A percentile compares a stretch with the other conserved stretches of the same genome.
Conservation (phyloP, 1,140 invertebrate species). For the Pectinophora gossypiella region DNA sequence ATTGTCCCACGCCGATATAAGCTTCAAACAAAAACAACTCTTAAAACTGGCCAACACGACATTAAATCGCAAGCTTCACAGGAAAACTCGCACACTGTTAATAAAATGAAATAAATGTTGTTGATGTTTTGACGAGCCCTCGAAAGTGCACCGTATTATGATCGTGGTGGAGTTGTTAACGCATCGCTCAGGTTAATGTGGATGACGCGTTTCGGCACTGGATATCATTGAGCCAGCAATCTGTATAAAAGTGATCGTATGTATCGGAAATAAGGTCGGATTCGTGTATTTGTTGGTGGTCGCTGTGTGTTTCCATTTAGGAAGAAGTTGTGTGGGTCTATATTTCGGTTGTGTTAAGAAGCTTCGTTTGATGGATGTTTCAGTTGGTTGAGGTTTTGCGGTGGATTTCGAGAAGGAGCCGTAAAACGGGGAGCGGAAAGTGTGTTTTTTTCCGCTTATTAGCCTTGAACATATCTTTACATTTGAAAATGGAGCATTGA, state of each 20-base stretch:
- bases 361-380: conserved; percentile 58
- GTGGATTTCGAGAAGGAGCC: conserved; percentile 34
- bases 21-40: conserved; percentile 48
- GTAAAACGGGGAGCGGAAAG: conserved; percentile 21
- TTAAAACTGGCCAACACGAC: conserved; percentile 40
- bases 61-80: conserved; percentile 37
- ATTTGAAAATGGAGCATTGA: neutral
- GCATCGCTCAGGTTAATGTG: conserved; percentile 36
- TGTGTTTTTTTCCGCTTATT: conserved; percentile 26
- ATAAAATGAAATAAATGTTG: conserved; percentile 57
- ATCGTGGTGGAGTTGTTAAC: conserved; percentile 50
- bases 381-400: conserved; percentile 46
- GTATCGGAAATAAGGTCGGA: conserved; percentile 21
- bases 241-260: conserved; percentile 31
- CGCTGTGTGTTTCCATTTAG: conserved; percentile 43
- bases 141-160: conserved; percentile 55
- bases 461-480: neutral
- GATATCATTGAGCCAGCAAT: conserved; percentile 25
- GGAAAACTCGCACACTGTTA: conserved; percentile 35
- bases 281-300: conserved; percentile 15
- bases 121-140: conserved; percentile 48
- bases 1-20: conserved; percentile 43
- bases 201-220: conserved; percentile 47
- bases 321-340: conserved; percentile 43
- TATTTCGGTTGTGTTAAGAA: conserved; percentile 60